phyloP scores from a whole-genome alignment of 2,113 vertebrate genomes.

The Gobio gobio region DNA sequence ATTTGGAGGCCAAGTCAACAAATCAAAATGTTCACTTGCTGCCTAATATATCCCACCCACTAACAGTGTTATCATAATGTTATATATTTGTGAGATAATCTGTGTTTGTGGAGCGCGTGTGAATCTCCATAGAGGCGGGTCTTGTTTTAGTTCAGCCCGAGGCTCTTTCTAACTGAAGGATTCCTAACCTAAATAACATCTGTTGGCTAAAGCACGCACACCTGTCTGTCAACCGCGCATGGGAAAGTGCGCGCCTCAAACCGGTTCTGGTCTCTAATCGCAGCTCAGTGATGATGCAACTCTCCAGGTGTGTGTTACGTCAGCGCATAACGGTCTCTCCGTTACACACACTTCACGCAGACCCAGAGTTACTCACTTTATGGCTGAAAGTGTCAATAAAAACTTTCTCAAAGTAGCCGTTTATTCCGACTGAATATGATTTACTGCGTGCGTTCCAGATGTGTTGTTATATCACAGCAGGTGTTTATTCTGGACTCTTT shows the following conservation, averaged over 20 bases:
- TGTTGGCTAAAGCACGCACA: no score
- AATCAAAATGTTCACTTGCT: no score
- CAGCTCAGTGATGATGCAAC: neutral
- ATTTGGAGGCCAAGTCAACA: no score
- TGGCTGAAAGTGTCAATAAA: no score
- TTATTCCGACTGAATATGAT: neutral
- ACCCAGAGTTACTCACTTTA: no score
- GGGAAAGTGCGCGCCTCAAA: neutral
- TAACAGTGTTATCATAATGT: no score
- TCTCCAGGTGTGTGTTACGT: neutral
- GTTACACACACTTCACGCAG: no score
- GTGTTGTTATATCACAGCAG: neutral
- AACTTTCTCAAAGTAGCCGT: neutral
- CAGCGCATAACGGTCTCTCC: no score
- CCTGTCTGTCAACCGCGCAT: neutral
- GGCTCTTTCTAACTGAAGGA: neutral
- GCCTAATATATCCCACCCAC: no score
- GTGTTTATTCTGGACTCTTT: neutral
- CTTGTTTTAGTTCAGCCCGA: neutral
- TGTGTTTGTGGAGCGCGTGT: neutral
- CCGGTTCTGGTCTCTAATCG: neutral
- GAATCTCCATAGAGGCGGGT: neutral
- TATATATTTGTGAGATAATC: no score
- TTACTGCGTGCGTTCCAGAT: no score
- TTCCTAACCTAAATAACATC: neutral